phyloP scores from a whole-genome alignment of 2,113 vertebrate species.

The Lepisosteus oculatus region DNA sequence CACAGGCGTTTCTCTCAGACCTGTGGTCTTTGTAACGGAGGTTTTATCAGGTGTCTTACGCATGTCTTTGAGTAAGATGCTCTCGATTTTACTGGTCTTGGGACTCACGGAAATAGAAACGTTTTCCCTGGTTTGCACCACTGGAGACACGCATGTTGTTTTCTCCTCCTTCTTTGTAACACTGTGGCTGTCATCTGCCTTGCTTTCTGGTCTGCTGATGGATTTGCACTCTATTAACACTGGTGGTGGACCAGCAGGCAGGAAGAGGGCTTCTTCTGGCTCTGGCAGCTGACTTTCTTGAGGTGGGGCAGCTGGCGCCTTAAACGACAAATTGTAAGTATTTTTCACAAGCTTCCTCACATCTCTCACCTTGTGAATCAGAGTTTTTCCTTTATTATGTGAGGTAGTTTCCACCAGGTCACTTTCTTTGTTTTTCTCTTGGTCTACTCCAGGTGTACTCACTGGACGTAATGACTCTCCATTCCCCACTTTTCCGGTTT shows the following conservation, averaged over 20 bases:
- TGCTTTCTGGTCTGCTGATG: slow-evolving; percentile 62
- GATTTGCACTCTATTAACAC: slow-evolving; percentile 71
- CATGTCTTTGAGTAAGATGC: slow-evolving; percentile 9
- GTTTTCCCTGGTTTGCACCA: slow-evolving; percentile 21
- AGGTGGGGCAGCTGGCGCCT: slow-evolving; percentile 29
- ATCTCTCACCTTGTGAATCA: slow-evolving; percentile 76
- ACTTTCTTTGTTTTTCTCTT: slow-evolving; percentile 13
- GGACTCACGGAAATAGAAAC: slow-evolving; percentile 21
- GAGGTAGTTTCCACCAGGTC: slow-evolving; percentile 24
- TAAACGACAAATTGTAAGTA: slow-evolving; percentile 78
- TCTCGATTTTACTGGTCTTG: slow-evolving; percentile 14
- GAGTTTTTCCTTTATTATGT: slow-evolving; percentile 45
- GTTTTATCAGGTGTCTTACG: slow-evolving; percentile 19
- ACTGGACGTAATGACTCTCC: not conserved
- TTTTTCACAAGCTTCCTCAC: slow-evolving; percentile 85
- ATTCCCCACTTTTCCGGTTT: slow-evolving; percentile 34
- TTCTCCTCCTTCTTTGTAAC: slow-evolving; percentile 26
- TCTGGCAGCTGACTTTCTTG: slow-evolving; percentile 19
- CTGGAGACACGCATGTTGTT: slow-evolving; percentile 23
- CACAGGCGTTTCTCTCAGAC: not conserved
- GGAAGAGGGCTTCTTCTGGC: not conserved
- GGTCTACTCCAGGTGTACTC: slow-evolving; percentile 14
- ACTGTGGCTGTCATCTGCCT: slow-evolving; percentile 19
- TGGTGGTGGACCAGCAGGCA: slow-evolving; percentile 18
- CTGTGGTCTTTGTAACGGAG: slow-evolving; percentile 15